Base-by-base conservation (phyloP, 2,888 invertebrate genomes). In the Taenaris catops region DNA sequence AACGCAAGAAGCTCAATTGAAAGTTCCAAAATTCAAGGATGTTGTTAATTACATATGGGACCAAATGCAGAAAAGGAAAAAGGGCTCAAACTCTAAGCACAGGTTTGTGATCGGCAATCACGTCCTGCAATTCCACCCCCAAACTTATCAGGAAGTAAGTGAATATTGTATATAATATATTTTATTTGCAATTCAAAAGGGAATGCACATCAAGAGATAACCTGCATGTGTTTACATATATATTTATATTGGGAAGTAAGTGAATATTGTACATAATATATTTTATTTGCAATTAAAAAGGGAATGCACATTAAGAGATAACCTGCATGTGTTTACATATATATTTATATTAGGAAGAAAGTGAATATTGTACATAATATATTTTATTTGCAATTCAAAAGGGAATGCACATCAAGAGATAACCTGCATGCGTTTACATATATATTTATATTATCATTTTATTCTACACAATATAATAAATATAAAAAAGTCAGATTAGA, bases 311-410 rank as follows among this genome's bases (percentile, higher is more conserved):
- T n/a, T n/a, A n/a, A n/a, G n/a, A n/a, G n/a, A n/a, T n/a, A n/a
- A n/a, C n/a, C n/a, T n/a, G n/a, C n/a, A n/a, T n/a, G n/a, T n/a
- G n/a, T n/a, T n/a, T n/a, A n/a, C n/a, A n/a, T n/a, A n/a, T n/a
- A n/a, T n/a, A n/a, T n/a, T n/a, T n/a, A n/a, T 95, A 92, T 71
- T 90, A 91, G 46, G 94, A 96, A 88, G 94, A 94, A 65, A 65
- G 57, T 53, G 10, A 19, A 27, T 9, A 3, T 8, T 8, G 6
- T 3, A 20, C 7, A n/a, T n/a, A n/a, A n/a, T n/a, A n/a, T n/a
- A n/a, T n/a, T n/a, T n/a, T n/a, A n/a, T n/a, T n/a, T n/a, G n/a
- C n/a, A n/a, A n/a, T n/a, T n/a, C n/a, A n/a, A n/a, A n/a, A n/a
- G n/a, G n/a, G n/a, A n/a, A n/a, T n/a, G n/a, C n/a, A n/a, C n/a